Conservation (phyloP, 23 tunicate genomes). For the Phallusia fumigata region DNA sequence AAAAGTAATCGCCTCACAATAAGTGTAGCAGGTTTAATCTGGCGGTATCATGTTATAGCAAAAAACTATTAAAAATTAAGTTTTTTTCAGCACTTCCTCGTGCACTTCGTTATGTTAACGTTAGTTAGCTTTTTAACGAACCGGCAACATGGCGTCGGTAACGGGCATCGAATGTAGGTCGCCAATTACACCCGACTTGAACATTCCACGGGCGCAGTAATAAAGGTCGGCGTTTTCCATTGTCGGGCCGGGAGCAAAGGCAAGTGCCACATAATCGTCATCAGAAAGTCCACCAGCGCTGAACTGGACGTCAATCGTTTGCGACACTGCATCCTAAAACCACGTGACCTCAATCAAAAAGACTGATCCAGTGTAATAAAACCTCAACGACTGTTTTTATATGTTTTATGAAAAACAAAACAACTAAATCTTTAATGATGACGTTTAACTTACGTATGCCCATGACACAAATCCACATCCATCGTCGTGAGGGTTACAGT, state of each 20-base stretch:
- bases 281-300: conserved; percentile 56
- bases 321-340: background rate
- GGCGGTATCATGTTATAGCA: background rate
- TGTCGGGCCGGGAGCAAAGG: conserved; percentile 24
- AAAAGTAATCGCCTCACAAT: too few species aligned
- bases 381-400: too few species aligned
- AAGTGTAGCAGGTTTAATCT: too few species aligned
- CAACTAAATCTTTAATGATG: too few species aligned
- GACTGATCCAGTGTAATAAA: too few species aligned
- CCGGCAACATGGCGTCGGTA: conserved; percentile 27
- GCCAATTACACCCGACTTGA: conserved; percentile 40
- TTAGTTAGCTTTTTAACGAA: background rate
- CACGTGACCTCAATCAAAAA: too few species aligned
- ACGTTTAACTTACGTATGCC: background rate
- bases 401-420: too few species aligned
- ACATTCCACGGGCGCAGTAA: conserved; percentile 46
- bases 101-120: too few species aligned
- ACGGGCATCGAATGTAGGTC: conserved; percentile 14
- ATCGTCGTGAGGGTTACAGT: background rate
- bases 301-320: background rate
- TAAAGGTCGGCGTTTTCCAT: conserved; percentile 71
- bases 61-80: too few species aligned
- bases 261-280: conserved; percentile 56
- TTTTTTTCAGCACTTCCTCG: too few species aligned
- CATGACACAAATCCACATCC: background rate